Percentiles rank a stretch among this genome's conserved stretches.
These are phyloP conservation scores for Trachymyrmex septentrionalis DNA, from an alignment of 1,140 invertebrate species.

Conservation along the genomic window DNA sequence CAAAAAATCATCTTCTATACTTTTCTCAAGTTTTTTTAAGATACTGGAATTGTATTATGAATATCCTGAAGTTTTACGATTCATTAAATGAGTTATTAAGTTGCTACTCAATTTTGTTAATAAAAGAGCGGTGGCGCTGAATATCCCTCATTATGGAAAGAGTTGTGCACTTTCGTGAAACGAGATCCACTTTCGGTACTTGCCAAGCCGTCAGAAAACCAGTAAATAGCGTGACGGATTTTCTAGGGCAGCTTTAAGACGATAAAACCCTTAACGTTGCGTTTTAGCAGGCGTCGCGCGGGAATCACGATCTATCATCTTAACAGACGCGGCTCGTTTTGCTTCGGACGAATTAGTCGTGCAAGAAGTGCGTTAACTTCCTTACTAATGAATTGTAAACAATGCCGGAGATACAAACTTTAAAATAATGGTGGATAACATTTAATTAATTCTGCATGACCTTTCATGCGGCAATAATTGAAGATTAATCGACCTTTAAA, in stretches of 20 bases:
- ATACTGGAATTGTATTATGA: slow-evolving; percentile 14
- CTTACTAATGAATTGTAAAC: slow-evolving; percentile 45
- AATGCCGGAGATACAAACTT: slow-evolving; percentile 22
- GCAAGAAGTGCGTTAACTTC: not conserved
- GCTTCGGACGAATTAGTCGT: slow-evolving; percentile 1
- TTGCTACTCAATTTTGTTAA: not conserved
- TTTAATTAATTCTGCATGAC: slow-evolving; percentile 37
- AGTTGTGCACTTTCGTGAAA: slow-evolving; percentile 34
- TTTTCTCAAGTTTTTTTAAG: not conserved
- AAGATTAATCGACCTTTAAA: slow-evolving; percentile 41
- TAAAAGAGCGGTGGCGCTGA: not conserved
- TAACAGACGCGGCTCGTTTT: slow-evolving; percentile 23
- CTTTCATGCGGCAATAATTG: not conserved
- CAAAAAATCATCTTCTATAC: slow-evolving; percentile 2
- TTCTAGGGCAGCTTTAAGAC: slow-evolving; percentile 35
- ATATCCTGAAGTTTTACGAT: not conserved
- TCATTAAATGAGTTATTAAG: not conserved
- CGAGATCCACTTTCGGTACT: slow-evolving; percentile 64
- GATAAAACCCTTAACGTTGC: slow-evolving; percentile 48
- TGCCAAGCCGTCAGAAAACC: slow-evolving; percentile 38
- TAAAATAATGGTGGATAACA: not conserved
- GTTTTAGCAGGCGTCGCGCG: slow-evolving; percentile 33
- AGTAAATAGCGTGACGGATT: slow-evolving; percentile 38
- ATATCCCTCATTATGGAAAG: slow-evolving; percentile 43
- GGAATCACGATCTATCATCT: slow-evolving; percentile 56